Conservation (phyloP, 92 coral and sea anemone species). For the Parazoanthus atlanticus region DNA sequence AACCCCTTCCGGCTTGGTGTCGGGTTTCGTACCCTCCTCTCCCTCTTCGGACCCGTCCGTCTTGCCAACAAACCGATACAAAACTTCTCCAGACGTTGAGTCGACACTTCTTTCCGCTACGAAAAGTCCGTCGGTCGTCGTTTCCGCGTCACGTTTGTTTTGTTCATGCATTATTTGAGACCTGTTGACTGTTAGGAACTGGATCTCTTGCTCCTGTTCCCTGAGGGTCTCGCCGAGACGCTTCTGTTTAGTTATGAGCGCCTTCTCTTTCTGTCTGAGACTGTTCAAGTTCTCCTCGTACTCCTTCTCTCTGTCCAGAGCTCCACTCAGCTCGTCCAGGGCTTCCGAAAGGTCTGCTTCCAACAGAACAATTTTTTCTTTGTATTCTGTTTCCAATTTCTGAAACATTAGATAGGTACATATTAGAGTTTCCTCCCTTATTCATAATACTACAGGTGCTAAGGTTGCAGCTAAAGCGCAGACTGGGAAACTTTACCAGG, state of each 20-base stretch:
- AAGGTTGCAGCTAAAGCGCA: background rate
- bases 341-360: slow-evolving; percentile 96
- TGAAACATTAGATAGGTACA: slow-evolving; percentile 29
- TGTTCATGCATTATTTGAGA: slow-evolving; percentile 45
- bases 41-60: slow-evolving; percentile 35
- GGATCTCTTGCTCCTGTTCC: slow-evolving; percentile 93
- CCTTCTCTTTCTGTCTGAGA: slow-evolving; percentile 81
- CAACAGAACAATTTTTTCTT: slow-evolving; percentile 72
- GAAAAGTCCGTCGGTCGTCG: slow-evolving; percentile 72
- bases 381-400: slow-evolving; percentile 83
- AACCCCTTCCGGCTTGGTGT: slow-evolving; percentile 62
- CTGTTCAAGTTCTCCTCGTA: slow-evolving; percentile 71
- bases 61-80: slow-evolving; percentile 28
- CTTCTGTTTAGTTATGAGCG: slow-evolving; percentile 78
- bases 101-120: slow-evolving; percentile 78
- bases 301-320: slow-evolving; percentile 92
- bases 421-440: background rate
- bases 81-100: slow-evolving; percentile 37
- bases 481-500: no score
- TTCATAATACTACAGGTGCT: background rate
- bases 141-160: slow-evolving; percentile 58
- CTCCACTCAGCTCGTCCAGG: slow-evolving; percentile 92
- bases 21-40: slow-evolving; percentile 18
- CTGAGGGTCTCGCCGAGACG: slow-evolving; percentile 86
- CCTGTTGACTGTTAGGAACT: slow-evolving; percentile 65